Conservation (phyloP, 2,113 vertebrate genomes). For the Hucho hucho region DNA sequence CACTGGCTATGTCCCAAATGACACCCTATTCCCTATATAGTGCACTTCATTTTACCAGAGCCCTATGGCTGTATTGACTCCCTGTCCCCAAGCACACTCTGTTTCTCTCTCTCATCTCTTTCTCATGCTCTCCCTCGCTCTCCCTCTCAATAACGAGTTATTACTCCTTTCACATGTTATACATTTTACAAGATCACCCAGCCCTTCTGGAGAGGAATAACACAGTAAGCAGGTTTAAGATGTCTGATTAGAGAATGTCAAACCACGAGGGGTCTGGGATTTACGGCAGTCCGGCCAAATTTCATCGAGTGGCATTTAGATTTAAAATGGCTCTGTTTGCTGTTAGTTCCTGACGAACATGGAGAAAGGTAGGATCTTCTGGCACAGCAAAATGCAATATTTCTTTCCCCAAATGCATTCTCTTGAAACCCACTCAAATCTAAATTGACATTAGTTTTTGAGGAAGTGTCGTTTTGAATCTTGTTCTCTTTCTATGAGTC, state of each 20-base stretch:
- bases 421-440: no score
- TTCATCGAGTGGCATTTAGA: conserved; percentile 5
- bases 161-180: no score
- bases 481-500: no score
- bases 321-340: conserved; percentile 29
- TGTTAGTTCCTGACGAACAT: neutral
- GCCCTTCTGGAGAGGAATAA: conserved; percentile 17
- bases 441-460: no score
- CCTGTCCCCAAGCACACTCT: no score
- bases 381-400: neutral
- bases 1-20: no score
- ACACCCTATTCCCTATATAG: no score
- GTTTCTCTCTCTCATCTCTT: no score
- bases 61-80: neutral
- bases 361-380: conserved; percentile 4
- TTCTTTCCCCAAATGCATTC: no score
- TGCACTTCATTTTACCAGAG: neutral
- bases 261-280: conserved; percentile 17
- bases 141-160: no score
- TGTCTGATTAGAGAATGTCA: conserved; percentile 44
- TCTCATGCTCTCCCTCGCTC: no score
- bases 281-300: neutral
- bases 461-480: no score
- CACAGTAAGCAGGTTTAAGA: conserved; percentile 32
- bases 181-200: neutral